Percentiles rank a stretch among this genome's conserved stretches.
Evolutionary conservation across 2,888 invertebrate genomes (phyloP).

Genomic region (Diachrysia chrysitis): DNA sequence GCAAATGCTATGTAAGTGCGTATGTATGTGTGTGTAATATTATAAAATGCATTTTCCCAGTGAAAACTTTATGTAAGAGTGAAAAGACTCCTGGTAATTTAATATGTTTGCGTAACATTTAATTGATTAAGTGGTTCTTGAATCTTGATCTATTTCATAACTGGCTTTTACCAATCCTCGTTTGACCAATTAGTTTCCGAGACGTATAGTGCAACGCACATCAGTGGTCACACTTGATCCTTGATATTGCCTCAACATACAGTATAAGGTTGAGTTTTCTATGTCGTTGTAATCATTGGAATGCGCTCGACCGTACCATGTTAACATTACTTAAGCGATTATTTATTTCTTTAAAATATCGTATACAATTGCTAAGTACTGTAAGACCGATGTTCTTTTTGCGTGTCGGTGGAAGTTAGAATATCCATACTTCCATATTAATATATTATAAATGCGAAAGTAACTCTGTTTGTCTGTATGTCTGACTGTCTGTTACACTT

Average conservation of each 20-base stretch:
- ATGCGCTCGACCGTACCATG: background rate
- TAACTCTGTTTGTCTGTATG: no score
- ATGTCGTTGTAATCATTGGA: background rate
- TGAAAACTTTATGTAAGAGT: slow-evolving; percentile 4
- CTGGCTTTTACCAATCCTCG: slow-evolving; percentile 3
- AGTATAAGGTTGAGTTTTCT: background rate
- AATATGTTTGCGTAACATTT: slow-evolving; percentile 1
- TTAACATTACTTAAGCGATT: slow-evolving; percentile 4
- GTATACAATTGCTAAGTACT: background rate
- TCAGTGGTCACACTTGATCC: background rate
- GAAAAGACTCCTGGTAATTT: background rate
- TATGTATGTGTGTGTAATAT: no score
- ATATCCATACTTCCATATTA: no score
- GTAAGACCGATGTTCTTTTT: background rate
- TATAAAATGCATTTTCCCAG: slow-evolving; percentile 24
- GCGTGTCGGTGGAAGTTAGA: background rate
- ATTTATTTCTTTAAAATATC: slow-evolving; percentile 4
- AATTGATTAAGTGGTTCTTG: slow-evolving; percentile 12
- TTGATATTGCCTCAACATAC: background rate
- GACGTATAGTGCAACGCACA: background rate
- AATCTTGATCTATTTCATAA: slow-evolving; percentile 17
- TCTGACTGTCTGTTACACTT: no score
- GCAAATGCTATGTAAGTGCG: no score
- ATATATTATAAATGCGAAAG: no score
- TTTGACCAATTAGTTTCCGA: slow-evolving; percentile 1